Conservation (phyloP, 2,797 vertebrate genomes). For the Sebastiscus tertius region DNA sequence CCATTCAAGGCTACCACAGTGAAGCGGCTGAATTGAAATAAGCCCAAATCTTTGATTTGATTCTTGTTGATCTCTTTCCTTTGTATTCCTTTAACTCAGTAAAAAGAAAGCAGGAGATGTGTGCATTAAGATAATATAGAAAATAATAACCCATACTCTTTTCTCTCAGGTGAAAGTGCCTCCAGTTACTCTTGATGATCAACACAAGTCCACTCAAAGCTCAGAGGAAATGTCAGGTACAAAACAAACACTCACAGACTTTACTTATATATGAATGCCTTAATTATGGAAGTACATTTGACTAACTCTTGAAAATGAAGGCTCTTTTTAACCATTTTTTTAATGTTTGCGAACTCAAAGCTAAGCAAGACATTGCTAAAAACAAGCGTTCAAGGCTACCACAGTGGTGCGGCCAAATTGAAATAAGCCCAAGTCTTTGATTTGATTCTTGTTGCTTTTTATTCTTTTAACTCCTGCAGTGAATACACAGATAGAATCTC, state of each 20-base stretch:
- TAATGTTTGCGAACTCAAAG: background rate
- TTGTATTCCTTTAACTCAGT: background rate
- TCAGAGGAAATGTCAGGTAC: background rate
- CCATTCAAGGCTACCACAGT: background rate
- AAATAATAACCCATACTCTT: background rate
- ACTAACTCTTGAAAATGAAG: background rate
- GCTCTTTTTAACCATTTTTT: background rate
- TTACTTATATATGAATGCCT: background rate
- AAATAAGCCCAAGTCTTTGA: background rate
- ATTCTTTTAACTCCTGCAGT: background rate
- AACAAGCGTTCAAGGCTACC: background rate
- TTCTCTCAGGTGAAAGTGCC: background rate
- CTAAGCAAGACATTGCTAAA: background rate
- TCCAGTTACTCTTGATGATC: background rate
- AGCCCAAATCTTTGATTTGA: background rate
- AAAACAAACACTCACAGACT: background rate
- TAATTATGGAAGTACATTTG: background rate
- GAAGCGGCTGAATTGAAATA: background rate
- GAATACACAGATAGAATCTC: background rate
- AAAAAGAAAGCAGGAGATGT: background rate
- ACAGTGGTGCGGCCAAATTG: background rate
- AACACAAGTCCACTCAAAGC: background rate
- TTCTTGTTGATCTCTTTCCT: background rate
- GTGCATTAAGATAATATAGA: background rate
- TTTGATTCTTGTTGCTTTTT: background rate